phyloP scores from a whole-genome alignment of 2,113 vertebrate species.

The Halichoerus grypus region DNA sequence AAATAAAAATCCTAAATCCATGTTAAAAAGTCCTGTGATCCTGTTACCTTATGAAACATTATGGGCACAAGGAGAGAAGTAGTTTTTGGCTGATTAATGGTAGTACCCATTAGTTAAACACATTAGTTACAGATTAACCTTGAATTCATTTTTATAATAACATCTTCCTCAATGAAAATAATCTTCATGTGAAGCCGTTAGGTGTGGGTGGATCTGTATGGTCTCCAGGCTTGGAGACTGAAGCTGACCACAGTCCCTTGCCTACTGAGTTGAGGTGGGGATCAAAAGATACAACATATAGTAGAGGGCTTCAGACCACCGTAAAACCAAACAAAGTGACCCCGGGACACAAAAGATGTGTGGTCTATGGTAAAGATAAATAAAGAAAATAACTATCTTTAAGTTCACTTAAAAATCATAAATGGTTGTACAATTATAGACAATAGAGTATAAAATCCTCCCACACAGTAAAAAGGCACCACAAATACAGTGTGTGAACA shows the following conservation, averaged over 20 bases:
- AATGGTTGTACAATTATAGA: background rate
- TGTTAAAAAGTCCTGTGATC: background rate
- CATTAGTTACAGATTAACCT: background rate
- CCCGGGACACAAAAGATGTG: background rate
- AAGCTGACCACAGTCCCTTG: background rate
- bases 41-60: background rate
- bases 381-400: constrained; percentile 8
- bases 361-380: background rate
- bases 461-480: background rate
- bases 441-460: background rate
- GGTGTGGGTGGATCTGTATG: background rate
- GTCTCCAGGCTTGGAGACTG: background rate
- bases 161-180: constrained; percentile 25
- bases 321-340: constrained; percentile 1
- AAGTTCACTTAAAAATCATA: background rate
- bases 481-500: background rate
- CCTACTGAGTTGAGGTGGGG: background rate
- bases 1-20: background rate
- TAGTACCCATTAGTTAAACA: background rate
- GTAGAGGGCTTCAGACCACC: background rate
- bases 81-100: background rate
- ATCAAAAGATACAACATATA: background rate
- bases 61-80: background rate
- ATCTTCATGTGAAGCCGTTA: background rate
- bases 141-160: background rate